Percentiles rank a stretch among this genome's conserved stretches.
Evolutionary conservation across 1,140 invertebrate species (phyloP).

Genomic region (Oscheius sp.): DNA sequence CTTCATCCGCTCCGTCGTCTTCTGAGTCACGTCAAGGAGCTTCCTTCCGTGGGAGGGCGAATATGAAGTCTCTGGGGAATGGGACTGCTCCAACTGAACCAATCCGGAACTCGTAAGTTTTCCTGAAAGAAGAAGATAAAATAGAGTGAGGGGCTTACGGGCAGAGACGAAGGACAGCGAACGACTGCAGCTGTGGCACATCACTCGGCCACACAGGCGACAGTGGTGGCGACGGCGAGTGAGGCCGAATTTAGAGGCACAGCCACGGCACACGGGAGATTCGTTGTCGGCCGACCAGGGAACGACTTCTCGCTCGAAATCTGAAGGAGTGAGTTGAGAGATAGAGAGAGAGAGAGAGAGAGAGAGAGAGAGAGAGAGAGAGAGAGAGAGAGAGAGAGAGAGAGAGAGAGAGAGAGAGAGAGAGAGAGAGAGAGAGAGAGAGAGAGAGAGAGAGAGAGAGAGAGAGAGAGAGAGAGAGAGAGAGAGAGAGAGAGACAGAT

Average conservation of each 20-base stretch:
- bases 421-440: too few species aligned
- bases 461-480: too few species aligned
- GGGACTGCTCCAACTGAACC: constrained; percentile 19
- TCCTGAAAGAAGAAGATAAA: constrained; percentile 60
- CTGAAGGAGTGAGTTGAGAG: constrained; percentile 62
- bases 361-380: too few species aligned
- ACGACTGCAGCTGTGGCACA: constrained; percentile 87
- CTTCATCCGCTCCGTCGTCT: constrained; percentile 14
- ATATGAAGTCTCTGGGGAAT: constrained; percentile 9
- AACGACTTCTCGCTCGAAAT: constrained; percentile 76
- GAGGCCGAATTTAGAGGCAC: constrained; percentile 81
- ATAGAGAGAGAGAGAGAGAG: constrained; percentile 4
- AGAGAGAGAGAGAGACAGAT: too few species aligned
- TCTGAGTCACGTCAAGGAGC: neutral
- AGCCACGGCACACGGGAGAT: constrained; percentile 84
- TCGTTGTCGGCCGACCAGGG: constrained; percentile 87
- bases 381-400: too few species aligned
- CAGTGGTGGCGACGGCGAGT: constrained; percentile 90
- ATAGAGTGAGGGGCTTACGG: constrained; percentile 67
- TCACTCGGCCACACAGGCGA: constrained; percentile 86
- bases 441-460: too few species aligned
- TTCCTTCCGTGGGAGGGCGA: constrained; percentile 38
- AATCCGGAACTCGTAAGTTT: constrained; percentile 67
- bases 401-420: too few species aligned
- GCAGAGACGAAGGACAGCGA: constrained; percentile 80